phyloP scores from a whole-genome alignment of 2,888 invertebrate genomes.

The Epistrophella euchroma region DNA sequence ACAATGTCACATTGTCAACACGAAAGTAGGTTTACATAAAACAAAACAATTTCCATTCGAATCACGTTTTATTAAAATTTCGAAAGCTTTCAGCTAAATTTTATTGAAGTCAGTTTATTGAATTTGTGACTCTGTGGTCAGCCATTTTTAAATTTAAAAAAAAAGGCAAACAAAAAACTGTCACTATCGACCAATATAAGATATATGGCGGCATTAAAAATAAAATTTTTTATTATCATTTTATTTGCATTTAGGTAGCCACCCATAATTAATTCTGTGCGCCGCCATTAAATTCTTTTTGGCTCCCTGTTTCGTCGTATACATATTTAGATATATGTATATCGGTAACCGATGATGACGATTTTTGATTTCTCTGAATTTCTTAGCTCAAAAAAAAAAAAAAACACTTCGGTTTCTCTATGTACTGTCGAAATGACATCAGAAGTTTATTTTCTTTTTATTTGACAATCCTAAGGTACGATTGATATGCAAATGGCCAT shows the following conservation, averaged over 20 bases:
- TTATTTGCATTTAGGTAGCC: conserved; percentile 73
- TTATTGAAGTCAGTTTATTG: conserved; percentile 58
- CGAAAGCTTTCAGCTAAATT: conserved; percentile 65
- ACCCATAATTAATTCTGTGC: conserved; percentile 68
- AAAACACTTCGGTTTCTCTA: conserved; percentile 55
- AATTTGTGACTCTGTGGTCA: conserved; percentile 52
- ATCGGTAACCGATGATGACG: conserved; percentile 43
- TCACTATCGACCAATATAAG: conserved; percentile 62
- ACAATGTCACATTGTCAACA: conserved; percentile 38
- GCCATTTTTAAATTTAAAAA: conserved; percentile 56
- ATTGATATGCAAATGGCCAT: conserved; percentile 67
- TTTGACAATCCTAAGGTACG: conserved; percentile 50
- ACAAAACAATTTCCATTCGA: conserved; percentile 33
- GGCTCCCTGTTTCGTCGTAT: conserved; percentile 40
- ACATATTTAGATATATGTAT: background rate
- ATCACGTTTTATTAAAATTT: conserved; percentile 66
- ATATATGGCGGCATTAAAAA: conserved; percentile 59
- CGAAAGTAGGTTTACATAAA: conserved; percentile 55
- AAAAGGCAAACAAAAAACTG: conserved; percentile 47
- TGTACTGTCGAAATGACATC: conserved; percentile 22
- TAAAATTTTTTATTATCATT: conserved; percentile 52
- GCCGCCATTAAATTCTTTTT: conserved; percentile 71
- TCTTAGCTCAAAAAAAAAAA: conserved; percentile 15
- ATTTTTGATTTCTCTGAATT: conserved; percentile 72
- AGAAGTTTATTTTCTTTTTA: conserved; percentile 32